phyloP scores from a whole-genome alignment of 2,797 vertebrate species.

The Sphaeramia orbicularis region DNA sequence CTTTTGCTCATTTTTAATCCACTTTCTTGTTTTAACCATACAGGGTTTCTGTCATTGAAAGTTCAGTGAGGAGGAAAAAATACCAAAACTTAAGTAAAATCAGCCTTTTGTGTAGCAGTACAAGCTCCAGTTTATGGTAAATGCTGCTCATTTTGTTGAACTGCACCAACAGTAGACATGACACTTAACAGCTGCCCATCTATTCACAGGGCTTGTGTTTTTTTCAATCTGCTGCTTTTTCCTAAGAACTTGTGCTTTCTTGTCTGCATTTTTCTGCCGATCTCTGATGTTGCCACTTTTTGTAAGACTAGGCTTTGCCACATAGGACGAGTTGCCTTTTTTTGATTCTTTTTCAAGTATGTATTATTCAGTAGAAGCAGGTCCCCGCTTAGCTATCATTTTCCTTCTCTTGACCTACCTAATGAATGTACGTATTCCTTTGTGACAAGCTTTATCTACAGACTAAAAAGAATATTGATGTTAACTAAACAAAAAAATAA shows the following conservation, averaged over 20 bases:
- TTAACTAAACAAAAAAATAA: constrained; percentile 65
- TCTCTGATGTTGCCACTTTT: constrained; percentile 28
- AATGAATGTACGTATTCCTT: constrained; percentile 75
- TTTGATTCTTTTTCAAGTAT: constrained; percentile 21
- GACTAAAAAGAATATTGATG: constrained; percentile 39
- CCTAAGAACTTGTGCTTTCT: neutral
- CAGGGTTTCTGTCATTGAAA: constrained; percentile 7
- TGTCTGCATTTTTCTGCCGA: constrained; percentile 25
- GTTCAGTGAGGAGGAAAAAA: constrained; percentile 8
- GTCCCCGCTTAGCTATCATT: constrained; percentile 19
- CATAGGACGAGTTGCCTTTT: constrained; percentile 43
- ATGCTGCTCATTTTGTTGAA: constrained; percentile 7
- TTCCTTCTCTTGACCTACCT: constrained; percentile 41
- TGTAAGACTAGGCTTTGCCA: constrained; percentile 23
- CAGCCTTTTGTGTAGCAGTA: constrained; percentile 3
- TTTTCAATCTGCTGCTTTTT: neutral
- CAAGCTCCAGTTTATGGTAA: neutral
- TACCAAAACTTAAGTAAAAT: constrained; percentile 14
- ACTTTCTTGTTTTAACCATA: neutral
- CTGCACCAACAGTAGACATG: neutral
- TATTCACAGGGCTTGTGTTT: constrained; percentile 11
- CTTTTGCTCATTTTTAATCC: neutral
- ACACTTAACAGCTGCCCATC: constrained; percentile 10
- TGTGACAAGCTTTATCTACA: constrained; percentile 71
- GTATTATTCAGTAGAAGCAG: constrained; percentile 37